These are phyloP conservation scores for Chloropsis cyanopogon DNA, from an alignment of 2,113 vertebrate genomes.

Conservation along the genomic window DNA sequence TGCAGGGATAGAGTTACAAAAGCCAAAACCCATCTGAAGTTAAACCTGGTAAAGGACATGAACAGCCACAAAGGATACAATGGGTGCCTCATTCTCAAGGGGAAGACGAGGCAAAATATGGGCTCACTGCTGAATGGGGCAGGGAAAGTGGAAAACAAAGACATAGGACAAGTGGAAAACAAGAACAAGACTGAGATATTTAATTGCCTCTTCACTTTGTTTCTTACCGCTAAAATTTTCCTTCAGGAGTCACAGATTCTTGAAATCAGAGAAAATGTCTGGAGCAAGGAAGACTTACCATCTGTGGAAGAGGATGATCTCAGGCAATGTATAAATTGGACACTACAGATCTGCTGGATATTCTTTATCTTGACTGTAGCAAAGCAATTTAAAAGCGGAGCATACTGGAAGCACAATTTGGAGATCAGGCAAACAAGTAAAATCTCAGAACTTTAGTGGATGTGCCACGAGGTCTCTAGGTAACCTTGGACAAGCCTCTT, in stretches of 20 bases:
- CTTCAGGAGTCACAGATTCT: neutral
- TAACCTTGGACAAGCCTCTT: neutral
- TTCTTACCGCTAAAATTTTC: neutral
- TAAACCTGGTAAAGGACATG: neutral
- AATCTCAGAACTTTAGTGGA: neutral
- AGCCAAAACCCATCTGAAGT: neutral
- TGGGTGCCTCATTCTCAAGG: rapidly evolving
- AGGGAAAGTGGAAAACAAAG: neutral
- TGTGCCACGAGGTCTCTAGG: neutral
- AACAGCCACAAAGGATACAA: neutral
- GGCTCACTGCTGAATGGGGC: neutral
- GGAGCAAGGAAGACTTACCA: neutral
- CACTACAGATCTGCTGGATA: neutral
- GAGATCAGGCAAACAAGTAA: neutral
- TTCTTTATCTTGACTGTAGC: neutral
- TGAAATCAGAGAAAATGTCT: neutral
- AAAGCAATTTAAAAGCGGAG: neutral
- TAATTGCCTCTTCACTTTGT: neutral
- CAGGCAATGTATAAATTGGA: neutral
- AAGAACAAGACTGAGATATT: neutral
- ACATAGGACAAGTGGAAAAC: neutral
- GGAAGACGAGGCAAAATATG: neutral
- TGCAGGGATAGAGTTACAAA: neutral
- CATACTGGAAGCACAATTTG: neutral
- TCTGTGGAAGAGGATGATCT: neutral